phyloP scores from a whole-genome alignment of 2,888 invertebrate species.

The Loripinus fragilis region DNA sequence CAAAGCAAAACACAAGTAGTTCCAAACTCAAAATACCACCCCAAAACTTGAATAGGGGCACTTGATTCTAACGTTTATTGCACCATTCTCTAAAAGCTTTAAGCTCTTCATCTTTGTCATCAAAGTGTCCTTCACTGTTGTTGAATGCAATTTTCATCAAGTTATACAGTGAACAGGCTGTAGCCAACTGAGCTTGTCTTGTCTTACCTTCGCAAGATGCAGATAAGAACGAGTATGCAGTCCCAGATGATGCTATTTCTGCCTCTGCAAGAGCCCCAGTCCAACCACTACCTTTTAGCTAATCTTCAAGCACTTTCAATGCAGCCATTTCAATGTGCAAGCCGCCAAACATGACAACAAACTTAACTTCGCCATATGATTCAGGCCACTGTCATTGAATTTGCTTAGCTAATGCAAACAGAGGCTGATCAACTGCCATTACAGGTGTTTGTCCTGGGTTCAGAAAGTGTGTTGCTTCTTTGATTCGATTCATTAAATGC shows the following conservation, averaged over 20 bases:
- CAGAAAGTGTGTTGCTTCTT: neutral
- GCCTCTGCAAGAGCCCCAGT: constrained; percentile 34
- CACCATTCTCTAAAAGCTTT: neutral
- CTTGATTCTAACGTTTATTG: neutral
- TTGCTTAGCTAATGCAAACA: neutral
- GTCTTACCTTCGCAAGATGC: constrained; percentile 36
- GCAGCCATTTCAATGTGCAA: too few species aligned
- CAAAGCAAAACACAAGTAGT: neutral
- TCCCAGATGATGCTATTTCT: constrained; percentile 60
- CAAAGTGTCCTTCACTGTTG: neutral
- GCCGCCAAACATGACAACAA: neutral
- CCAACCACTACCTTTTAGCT: neutral
- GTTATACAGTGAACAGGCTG: constrained; percentile 16
- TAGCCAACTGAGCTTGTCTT: constrained; percentile 58
- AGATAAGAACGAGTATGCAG: constrained; percentile 51
- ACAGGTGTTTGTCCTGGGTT: neutral
- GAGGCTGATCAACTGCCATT: neutral
- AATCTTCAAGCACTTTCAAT: neutral
- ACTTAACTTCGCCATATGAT: neutral
- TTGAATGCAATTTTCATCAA: neutral
- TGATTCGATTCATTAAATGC: neutral
- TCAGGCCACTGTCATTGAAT: too few species aligned
- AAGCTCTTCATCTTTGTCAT: neutral
- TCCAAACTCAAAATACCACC: neutral
- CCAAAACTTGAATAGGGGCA: neutral